Conservation (phyloP, 2,888 invertebrate species). For the Tribolium freemani region DNA sequence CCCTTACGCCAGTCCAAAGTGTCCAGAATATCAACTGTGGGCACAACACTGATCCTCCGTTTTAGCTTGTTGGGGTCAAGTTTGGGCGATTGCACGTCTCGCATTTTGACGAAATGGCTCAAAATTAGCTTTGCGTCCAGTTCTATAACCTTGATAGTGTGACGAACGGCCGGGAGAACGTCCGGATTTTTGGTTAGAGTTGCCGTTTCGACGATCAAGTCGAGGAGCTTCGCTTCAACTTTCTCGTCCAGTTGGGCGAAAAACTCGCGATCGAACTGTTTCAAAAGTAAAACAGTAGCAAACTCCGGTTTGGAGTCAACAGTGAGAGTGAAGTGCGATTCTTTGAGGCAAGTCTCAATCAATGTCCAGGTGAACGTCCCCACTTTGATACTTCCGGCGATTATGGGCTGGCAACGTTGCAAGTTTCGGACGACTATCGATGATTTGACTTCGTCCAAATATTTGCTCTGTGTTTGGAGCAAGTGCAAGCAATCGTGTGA, state of each 20-base stretch:
- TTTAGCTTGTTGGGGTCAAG: conserved; percentile 66
- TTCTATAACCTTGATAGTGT: conserved; percentile 77
- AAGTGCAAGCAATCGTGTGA: conserved; percentile 54
- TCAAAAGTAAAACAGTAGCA: conserved; percentile 70
- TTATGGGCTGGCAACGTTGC: conserved; percentile 54
- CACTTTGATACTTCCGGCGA: conserved; percentile 52
- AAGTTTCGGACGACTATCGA: conserved; percentile 55
- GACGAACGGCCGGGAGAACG: conserved; percentile 74
- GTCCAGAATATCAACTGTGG: conserved; percentile 75
- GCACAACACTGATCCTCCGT: conserved; percentile 67
- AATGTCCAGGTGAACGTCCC: conserved; percentile 72
- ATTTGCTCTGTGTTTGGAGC: conserved; percentile 48
- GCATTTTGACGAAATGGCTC: conserved; percentile 74
- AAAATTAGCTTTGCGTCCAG: conserved; percentile 75
- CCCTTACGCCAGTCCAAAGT: conserved; percentile 84
- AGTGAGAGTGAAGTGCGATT: conserved; percentile 65
- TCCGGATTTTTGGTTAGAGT: conserved; percentile 74
- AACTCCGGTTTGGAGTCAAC: conserved; percentile 49
- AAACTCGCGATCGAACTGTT: conserved; percentile 72
- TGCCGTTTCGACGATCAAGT: conserved; percentile 71
- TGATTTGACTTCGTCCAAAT: conserved; percentile 52
- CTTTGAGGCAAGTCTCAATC: conserved; percentile 71
- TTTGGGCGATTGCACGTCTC: conserved; percentile 68
- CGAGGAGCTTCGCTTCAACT: conserved; percentile 68
- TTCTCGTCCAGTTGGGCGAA: conserved; percentile 70